Percentiles rank a stretch among this genome's conserved stretches.
Conservation (phyloP, 2,113 vertebrate genomes). For the Ailuropoda melanoleuca region DNA sequence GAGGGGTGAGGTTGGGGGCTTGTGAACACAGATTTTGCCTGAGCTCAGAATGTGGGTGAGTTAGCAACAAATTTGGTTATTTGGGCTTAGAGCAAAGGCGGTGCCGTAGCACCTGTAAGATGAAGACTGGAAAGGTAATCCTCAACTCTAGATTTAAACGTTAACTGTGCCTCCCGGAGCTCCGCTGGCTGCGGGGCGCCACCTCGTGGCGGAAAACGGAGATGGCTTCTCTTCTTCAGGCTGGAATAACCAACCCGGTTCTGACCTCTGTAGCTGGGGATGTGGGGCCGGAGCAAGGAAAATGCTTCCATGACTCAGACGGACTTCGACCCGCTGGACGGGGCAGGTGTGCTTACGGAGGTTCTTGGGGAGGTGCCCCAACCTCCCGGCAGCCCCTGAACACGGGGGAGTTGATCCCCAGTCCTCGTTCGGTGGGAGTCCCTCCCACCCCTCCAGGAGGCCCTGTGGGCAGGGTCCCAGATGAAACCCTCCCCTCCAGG, state of each 20-base stretch:
- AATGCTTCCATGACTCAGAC: neutral
- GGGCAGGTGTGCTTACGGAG: neutral
- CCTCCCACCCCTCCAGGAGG: neutral
- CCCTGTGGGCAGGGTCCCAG: neutral
- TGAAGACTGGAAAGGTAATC: neutral
- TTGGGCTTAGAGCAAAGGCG: neutral
- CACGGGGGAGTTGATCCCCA: no score
- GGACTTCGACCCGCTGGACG: neutral
- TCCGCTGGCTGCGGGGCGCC: neutral
- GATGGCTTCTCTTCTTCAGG: neutral
- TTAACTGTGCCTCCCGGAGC: neutral
- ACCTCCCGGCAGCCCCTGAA: neutral
- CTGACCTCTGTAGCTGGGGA: neutral
- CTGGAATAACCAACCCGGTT: accelerated
- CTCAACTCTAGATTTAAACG: no score
- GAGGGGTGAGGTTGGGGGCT: neutral
- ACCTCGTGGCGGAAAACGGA: neutral
- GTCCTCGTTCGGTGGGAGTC: neutral
- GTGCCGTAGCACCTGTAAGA: neutral
- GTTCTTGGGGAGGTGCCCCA: neutral
- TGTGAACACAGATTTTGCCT: neutral
- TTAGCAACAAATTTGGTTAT: neutral
- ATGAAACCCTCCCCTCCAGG: neutral
- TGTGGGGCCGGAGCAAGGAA: neutral
- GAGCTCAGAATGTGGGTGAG: neutral